Base-by-base conservation (phyloP, 2,888 invertebrate species). In the Agrochola lychnidis region DNA sequence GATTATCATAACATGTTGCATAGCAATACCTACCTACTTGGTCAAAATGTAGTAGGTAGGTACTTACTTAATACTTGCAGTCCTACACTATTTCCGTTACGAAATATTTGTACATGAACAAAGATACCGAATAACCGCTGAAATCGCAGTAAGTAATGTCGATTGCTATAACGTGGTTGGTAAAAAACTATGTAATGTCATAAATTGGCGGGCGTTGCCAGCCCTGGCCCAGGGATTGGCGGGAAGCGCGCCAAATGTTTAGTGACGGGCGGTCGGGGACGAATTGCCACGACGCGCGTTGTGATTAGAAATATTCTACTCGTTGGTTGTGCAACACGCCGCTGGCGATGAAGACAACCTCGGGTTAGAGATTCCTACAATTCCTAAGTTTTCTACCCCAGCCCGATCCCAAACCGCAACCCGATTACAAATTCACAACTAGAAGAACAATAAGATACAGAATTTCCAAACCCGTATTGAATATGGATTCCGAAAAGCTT, bases 241-340 rank as follows among this genome's bases (percentile, higher is more conserved):
- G 94, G 93, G 93, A 94, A 93, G 89, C 90, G 86, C 92, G 93
- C 94, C 95, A 94, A 95, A 94, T 95, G 95, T 94, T 36, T 94
- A 89, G 91, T 93, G 94, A 94, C 93, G 90, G 88, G 91, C 90
- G 88, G 73, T 70, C 73, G 83, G 84, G 84, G 86, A 84, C 88
- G 91, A 91, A 92, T 90, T 91, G 91, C 89, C 79, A 86, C 84
- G 90, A 92, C 92, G 93, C 84, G 93, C 84, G 90, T 92, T 92
- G 94, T 94, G 94, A 94, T 95, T 94, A 94, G 92, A 95, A 94
- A 92, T 92, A 92, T 90, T 90, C 76, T 71, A 64, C 67, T 73
- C 72, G 66, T 63, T 75, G 75, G 73, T 40, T 73, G 68, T 73
- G 68, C 73, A 76, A 66, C 72, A 71, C 77, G 56, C 66, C 79